Base-by-base conservation (phyloP, 2,797 vertebrate genomes). In the Gallirallus australis region DNA sequence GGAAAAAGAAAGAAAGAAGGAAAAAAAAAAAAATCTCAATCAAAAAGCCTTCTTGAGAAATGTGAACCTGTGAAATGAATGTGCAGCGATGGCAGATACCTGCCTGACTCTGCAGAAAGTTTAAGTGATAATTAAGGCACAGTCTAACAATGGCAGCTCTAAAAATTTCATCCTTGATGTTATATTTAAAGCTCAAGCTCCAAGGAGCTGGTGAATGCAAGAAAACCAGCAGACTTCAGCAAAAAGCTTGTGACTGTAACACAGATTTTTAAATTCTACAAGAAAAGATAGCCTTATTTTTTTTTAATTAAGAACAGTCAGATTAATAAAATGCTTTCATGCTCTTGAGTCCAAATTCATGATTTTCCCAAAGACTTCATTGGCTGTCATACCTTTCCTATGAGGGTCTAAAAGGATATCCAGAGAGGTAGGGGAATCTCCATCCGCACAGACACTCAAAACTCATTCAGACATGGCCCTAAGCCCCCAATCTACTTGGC, bases 171-270 rank as follows among this genome's bases (percentile, higher is more conserved):
- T 60, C 31, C 60, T 65, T 93, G 66, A 82, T 92, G 50, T 39
- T 89, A 90, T 73, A 86, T 76, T 94, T 91, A 94, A 94, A 89
- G 56, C 31, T 83, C 16, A 39, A 72, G 72, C 42, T 86, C 79
- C 69, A 57, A 94, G 82, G 76, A 61, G 54, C 45, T 70, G 24
- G n/a, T 57, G 66, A 89, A 71, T 31, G 25, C 56, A 83, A 64
- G 40, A 76, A 94, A 94, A 86, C 5, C n/a, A 76, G 82, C 82
- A 89, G 73, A 79, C 23, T 66, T 92, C 90, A 95, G 80, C 86
- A 79, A 47, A 91, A 94, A 86, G 1, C 39, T 68, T 33, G 18
- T 28, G 35, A 45, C 7, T 42, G 15, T n/a, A 72, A 82, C 9
- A 4, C 31, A 52, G 71, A 61, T 16, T 50, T 42, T 75, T 53